Evolutionary conservation across 2,888 invertebrate species (phyloP).

Genomic region (Lycaena phlaeas): DNA sequence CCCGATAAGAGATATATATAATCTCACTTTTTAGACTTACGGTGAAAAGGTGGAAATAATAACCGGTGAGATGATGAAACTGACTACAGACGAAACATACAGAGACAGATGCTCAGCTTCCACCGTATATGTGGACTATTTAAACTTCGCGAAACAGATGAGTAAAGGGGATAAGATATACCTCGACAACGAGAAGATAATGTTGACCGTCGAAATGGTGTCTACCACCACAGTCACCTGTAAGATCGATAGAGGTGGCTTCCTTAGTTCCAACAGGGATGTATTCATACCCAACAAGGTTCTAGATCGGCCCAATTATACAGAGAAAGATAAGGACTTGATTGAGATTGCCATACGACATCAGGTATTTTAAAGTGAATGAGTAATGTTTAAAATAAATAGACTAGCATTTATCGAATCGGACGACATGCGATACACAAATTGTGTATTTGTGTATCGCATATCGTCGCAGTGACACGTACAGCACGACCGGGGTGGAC

Average conservation of each 20-base stretch:
- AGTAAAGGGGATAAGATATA: slow-evolving; percentile 60
- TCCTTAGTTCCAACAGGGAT: slow-evolving; percentile 50
- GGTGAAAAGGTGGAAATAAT: slow-evolving; percentile 45
- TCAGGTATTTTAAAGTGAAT: too few species aligned
- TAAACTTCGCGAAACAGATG: slow-evolving; percentile 60
- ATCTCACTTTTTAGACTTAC: too few species aligned
- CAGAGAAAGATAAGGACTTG: slow-evolving; percentile 44
- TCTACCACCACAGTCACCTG: slow-evolving; percentile 54
- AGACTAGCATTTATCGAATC: too few species aligned
- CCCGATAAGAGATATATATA: too few species aligned
- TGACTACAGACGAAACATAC: slow-evolving; percentile 73
- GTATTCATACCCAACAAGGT: slow-evolving; percentile 53
- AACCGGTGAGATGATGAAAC: slow-evolving; percentile 51
- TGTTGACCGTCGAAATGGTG: slow-evolving; percentile 76
- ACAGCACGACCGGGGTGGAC: too few species aligned
- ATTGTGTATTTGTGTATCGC: too few species aligned
- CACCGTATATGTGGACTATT: slow-evolving; percentile 70
- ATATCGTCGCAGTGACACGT: too few species aligned
- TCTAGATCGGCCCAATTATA: slow-evolving; percentile 49
- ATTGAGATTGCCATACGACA: slow-evolving; percentile 46
- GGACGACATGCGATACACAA: background rate
- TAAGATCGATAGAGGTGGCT: slow-evolving; percentile 50
- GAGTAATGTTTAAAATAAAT: too few species aligned
- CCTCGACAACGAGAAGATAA: slow-evolving; percentile 81
- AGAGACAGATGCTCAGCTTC: slow-evolving; percentile 68